Evolutionary conservation across 2,113 vertebrate genomes (phyloP), one percentile per base, ranked within the genome.

Genomic region (Corvus moneduloides): DNA sequence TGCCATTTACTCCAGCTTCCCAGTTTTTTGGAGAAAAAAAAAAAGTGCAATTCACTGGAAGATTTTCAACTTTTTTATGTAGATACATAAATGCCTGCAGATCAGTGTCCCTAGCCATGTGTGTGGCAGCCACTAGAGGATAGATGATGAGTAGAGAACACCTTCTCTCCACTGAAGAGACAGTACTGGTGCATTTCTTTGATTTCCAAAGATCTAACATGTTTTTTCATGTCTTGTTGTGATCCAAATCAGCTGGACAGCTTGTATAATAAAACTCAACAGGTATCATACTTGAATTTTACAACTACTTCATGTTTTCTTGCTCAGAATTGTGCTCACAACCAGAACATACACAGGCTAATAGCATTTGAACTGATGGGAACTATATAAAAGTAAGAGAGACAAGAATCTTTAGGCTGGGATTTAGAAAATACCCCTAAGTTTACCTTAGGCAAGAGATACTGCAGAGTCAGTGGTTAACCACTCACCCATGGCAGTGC

Each of bases 381-480:
- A 76, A 8, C 5, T 37, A 41, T 8, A 9, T 0, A 24, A 7
- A 0, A 73, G 32, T 10, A n/a, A 54, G 19, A 44, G 17, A 55
- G 13, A 0, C 10, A 77, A 51, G 39, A 81, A 46, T 54, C 30
- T 52, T 66, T 30, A 48, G 27, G 23, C 3, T 58, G 12, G 21
- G 16, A 91, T 93, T 28, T 67, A 21, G 27, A 62, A 85, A 56
- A 78, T 17, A 5, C 24, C 43, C 3, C 0, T 35, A 66, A 82
- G 0, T 21, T 82, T 62, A 71, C 6, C 8, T 78, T 19, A 66
- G 13, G 4, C 20, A 88, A 68, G 26, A 55, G 9, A 55, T 5
- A 49, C 10, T 39, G 33, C 55, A 44, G 16, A 27, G 9, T 39
- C 54, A 63, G 18, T 35, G n/a, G 15, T n/a, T 37, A 49, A 59